These are phyloP conservation scores for Oxyruncus cristatus DNA, from an alignment of 2,113 vertebrate genomes.

Conservation along the genomic window DNA sequence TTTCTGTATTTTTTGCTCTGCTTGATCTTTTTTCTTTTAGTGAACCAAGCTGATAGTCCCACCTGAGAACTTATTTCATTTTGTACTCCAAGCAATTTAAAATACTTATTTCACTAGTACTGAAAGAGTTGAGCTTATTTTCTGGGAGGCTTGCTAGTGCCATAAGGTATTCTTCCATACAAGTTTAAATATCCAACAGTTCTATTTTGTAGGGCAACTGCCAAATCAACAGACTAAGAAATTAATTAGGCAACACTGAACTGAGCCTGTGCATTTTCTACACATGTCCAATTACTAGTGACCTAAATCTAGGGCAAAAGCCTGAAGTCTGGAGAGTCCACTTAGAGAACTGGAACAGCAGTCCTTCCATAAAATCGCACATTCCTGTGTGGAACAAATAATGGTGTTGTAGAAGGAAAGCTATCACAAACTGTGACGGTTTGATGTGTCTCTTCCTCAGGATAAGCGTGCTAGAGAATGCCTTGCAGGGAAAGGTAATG, in stretches of 20 bases:
- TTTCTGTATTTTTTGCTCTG: not conserved
- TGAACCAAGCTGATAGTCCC: not conserved
- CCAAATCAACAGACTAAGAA: conserved; percentile 43
- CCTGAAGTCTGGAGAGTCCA: conserved; percentile 9
- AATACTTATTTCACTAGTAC: not conserved
- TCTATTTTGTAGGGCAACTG: conserved; percentile 21
- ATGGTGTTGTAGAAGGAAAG: not conserved
- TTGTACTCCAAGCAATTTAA: not conserved
- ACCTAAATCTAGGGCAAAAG: conserved; percentile 41
- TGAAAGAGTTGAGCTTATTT: not conserved
- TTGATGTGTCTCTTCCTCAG: not conserved
- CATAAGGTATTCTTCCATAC: not conserved
- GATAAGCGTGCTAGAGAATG: not conserved
- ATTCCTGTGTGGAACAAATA: not conserved
- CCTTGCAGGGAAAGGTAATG: not conserved
- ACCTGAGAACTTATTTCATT: not conserved
- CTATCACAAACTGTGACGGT: not conserved
- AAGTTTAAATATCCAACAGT: conserved; percentile 21
- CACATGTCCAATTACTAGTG: conserved; percentile 59
- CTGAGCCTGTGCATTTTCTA: conserved; percentile 34
- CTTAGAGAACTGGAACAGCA: conserved; percentile 1
- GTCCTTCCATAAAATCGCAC: not conserved
- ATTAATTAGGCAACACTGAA: conserved; percentile 51
- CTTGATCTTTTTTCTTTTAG: not conserved
- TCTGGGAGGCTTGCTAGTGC: not conserved